Base-by-base conservation (phyloP, 2,797 vertebrate genomes). In the Tenualosa thibaudeaui region DNA sequence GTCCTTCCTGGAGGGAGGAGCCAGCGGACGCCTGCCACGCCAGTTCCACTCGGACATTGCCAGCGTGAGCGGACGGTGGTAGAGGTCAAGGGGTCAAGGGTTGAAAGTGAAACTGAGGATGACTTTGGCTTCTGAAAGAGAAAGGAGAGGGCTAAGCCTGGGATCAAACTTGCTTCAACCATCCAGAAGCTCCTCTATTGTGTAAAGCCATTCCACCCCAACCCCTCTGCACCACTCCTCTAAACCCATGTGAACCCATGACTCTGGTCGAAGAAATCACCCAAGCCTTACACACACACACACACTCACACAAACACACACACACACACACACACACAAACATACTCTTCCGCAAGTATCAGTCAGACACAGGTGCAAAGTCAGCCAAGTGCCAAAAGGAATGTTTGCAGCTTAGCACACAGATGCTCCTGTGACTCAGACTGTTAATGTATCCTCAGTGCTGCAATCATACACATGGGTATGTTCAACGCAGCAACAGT, bases 1-100 rank as follows among this genome's bases (percentile, higher is more conserved):
- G 86, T 95, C 96, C 0, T 97, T 97, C 91, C 93, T 97, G 90
- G 97, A 97, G 90, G 97, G 97, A 0, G 97, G 97, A n/a, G 97
- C 95, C 5, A 97, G 97, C 0, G 96, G 97, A 24, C 93, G 97
- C 40, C 93, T 97, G 62, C 95, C 97, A 0, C 95, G 96, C 37
- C 97, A 97, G 90, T 97, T 96, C 88, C 96, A 96, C 84, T 90
- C 96, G 26, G 97, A 97, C 92, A 94, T 96, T 89, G 95, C 95
- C 88, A 96, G 96, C 5, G 94, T 96, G 91, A 97, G 97, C 7
- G 97, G 96, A 49, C 95, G 96, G 91, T 97, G 97, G 97, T 97
- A 78, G 71, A 40, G 40, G 65, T 71, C 31, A 22, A 51, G 31
- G 12, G 50, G 50, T 51, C 54, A 71, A 71, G 37, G 68, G 26